phyloP scores from a whole-genome alignment of 2,113 vertebrate species.

The Marcusenius ussheri region DNA sequence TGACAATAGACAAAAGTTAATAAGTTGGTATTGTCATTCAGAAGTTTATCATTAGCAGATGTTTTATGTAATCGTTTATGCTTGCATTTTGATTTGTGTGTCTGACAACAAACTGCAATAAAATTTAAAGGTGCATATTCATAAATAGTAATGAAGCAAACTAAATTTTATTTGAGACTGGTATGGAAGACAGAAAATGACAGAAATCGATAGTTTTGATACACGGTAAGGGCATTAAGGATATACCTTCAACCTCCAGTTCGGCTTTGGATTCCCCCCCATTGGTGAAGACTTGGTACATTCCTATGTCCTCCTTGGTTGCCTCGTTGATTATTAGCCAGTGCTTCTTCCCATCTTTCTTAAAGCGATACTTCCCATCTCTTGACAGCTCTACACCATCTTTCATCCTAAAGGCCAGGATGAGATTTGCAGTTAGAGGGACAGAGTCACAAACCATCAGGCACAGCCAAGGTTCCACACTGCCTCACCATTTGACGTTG shows the following conservation, averaged over 20 bases:
- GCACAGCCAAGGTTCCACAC: not conserved
- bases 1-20: not conserved
- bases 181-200: conserved; percentile 12
- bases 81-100: not conserved
- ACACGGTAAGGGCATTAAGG: not conserved
- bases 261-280: conserved; percentile 79
- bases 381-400: conserved; percentile 77
- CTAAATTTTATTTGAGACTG: not conserved
- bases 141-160: not conserved
- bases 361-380: conserved; percentile 84
- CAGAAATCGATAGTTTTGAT: not conserved
- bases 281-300: conserved; percentile 69
- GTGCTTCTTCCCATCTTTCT: conserved; percentile 81
- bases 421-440: conserved; percentile 11
- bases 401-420: conserved; percentile 67
- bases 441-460: not conserved
- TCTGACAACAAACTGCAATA: not conserved
- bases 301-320: conserved; percentile 65
- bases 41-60: not conserved
- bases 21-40: not conserved
- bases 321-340: conserved; percentile 77
- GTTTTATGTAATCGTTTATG: not conserved
- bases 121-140: not conserved
- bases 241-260: conserved; percentile 79
- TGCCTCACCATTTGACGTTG: conserved; percentile 72